Base-by-base conservation (phyloP, 2,797 vertebrate species). In the Bradypodion ventrale region DNA sequence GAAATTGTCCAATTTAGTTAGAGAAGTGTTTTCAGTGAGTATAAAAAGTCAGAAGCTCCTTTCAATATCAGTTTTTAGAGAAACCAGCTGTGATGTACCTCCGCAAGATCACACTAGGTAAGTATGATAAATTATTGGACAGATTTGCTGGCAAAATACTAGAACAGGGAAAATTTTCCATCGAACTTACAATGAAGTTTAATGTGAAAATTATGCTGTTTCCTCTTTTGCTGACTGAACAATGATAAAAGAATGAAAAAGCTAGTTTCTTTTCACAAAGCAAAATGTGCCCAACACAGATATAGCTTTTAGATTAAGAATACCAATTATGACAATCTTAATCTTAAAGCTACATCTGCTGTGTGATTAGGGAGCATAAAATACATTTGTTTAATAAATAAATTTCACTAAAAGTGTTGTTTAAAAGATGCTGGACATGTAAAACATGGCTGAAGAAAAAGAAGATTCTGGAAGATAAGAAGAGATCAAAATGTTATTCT, bases 81-180 rank as follows among this genome's bases (percentile, higher is more conserved):
- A 69, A 42, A 60, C 89, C 66, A 87, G 78, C 81, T 86, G 40
- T 93, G 83, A 86, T 93, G 65, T 49, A 91, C 84, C 88, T 92
- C 86, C 93, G 85, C 63, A 90, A 91, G 86, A 94, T 89, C 49
- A 91, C 7, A 90, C 65, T 75, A 32, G 70, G 88, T 89, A 60
- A 60, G 12, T 77, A 91, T 92, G 80, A 78, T 90, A n/a, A n/a
- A n/a, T n/a, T n/a, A 87, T 78, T 59, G 52, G 74, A 92, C 69
- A 74, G 88, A 92, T 84, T 90, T 93, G 68, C 76, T 92, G 87
- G 89, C 86, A 44, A 23, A 89, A 91, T 83, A 94, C 95, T 91
- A 88, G 88, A 92, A 93, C 80, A 92, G 85, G 40, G 87, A 42
- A 86, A 72, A 83, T 89, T 94, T 90, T 85, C 76, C 69, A 23